Percentiles rank a stretch among this genome's conserved stretches.
These are phyloP conservation scores for Momotus momota DNA, from an alignment of 2,797 vertebrate genomes.

Conservation along the genomic window DNA sequence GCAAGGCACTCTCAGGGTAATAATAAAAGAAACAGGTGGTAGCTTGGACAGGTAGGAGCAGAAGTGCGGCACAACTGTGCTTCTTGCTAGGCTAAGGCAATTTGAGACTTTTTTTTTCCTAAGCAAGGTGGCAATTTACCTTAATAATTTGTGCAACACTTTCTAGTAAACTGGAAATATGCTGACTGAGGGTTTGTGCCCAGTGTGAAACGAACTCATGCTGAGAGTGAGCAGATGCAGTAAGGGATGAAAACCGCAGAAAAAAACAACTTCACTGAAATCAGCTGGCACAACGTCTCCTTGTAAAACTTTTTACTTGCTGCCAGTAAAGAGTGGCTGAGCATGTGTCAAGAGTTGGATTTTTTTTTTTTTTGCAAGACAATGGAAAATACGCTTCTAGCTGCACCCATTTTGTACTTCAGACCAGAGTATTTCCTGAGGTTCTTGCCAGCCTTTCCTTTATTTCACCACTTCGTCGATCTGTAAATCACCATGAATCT, in stretches of 20 bases:
- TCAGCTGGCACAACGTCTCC: neutral
- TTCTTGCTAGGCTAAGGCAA: neutral
- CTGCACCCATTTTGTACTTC: neutral
- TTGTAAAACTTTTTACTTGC: neutral
- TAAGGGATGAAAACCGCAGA: neutral
- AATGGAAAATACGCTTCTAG: neutral
- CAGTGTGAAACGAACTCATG: neutral
- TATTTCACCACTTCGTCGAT: slow-evolving; percentile 19
- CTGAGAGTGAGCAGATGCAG: neutral
- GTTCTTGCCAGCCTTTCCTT: slow-evolving; percentile 28
- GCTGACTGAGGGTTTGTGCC: neutral
- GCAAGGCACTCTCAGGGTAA: neutral
- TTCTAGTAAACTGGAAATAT: neutral
- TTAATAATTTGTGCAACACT: neutral
- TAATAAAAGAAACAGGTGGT: neutral
- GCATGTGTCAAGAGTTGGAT: neutral
- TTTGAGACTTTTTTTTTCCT: neutral
- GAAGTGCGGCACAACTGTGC: neutral
- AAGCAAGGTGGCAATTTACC: neutral
- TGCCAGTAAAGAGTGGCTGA: neutral
- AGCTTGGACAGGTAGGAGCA: neutral
- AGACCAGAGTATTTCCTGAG: slow-evolving; percentile 12
- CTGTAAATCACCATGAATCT: slow-evolving; percentile 36
- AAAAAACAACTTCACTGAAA: neutral
- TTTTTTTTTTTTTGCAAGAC: neutral